Evolutionary conservation across 2,888 invertebrate species (phyloP), one percentile per base, ranked within the genome.

Genomic region (Ditula angustiorana): DNA sequence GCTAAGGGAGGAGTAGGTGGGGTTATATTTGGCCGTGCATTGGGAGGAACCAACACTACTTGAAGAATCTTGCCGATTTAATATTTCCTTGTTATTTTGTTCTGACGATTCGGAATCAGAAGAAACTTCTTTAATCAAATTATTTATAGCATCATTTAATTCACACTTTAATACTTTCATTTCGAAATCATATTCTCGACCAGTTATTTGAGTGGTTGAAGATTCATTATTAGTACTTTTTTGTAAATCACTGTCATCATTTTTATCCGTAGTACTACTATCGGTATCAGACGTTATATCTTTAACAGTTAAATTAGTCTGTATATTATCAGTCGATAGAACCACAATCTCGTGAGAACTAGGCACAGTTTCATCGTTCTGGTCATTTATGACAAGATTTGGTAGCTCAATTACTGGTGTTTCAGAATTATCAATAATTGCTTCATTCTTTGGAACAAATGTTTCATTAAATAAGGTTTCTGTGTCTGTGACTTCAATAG

Each of bases 11-110:
- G 94, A 94, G 76, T 86, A 89, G 66, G 88, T 88, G 35, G 95
- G 94, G 74, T 95, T 94, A 78, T 95, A 95, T 80, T 95, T 95
- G 67, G 95, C 95, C 28, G 96, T 96, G 81, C 95, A 95, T 74
- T 95, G 94, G 66, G 95, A 95, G 62, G 95, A 95, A 79, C 94
- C 93, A 73, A 94, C 92, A 76, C 94, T 94, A 77, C 94, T 94
- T 58, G 93, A 90, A 47, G 95, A 95, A 79, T 94, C 94, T 82
- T 94, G 94, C 58, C 95, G 94, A 50, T 83, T 78, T 68, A 88
- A 83, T 24, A 65, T 71, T 5, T 85, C 86, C 74, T 81, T 86
- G n/a, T 70, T 53, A 68, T 73, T 80, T 67, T 86, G 86, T 68
- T 77, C 78, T 3, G 69, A 44, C 59, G 67, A 76, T 75, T 91